Conservation (phyloP, 1,140 invertebrate species). For the Drosophila neocordata region DNA sequence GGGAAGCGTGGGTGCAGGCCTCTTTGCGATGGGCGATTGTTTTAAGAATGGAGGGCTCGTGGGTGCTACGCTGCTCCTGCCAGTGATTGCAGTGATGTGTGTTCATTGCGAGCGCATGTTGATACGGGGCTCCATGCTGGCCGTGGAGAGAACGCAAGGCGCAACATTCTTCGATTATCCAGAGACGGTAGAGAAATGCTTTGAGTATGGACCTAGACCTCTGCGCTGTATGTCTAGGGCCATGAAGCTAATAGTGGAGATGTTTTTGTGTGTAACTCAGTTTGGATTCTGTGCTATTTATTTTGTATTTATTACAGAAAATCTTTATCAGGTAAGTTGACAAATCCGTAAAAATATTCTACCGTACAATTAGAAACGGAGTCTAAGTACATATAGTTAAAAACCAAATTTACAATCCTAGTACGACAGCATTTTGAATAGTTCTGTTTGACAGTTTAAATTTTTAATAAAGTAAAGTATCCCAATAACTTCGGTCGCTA, state of each 20-base stretch:
- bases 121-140: slow-evolving; percentile 62
- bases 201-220: slow-evolving; percentile 87
- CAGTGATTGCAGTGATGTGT: slow-evolving; percentile 88
- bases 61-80: slow-evolving; percentile 86
- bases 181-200: slow-evolving; percentile 90
- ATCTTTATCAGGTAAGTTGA: slow-evolving; percentile 87
- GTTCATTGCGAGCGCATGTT: slow-evolving; percentile 88
- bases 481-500: too few species aligned
- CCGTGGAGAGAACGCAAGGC: slow-evolving; percentile 66
- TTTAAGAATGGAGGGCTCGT: slow-evolving; percentile 89
- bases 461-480: too few species aligned
- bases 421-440: too few species aligned
- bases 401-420: too few species aligned
- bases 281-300: slow-evolving; percentile 98
- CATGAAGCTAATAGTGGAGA: slow-evolving; percentile 88
- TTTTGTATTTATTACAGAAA: slow-evolving; percentile 95
- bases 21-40: slow-evolving; percentile 90
- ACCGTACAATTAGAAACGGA: too few species aligned
- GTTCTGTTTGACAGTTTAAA: too few species aligned
- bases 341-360: background rate
- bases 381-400: too few species aligned
- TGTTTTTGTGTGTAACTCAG: slow-evolving; percentile 95
- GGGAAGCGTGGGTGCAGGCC: slow-evolving; percentile 89
- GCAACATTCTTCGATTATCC: slow-evolving; percentile 86
- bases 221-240: slow-evolving; percentile 85